A percentile compares a stretch with the other conserved stretches of the same genome.
Conservation (phyloP, 2,797 vertebrate species). For the Thripadectes ignobilis region DNA sequence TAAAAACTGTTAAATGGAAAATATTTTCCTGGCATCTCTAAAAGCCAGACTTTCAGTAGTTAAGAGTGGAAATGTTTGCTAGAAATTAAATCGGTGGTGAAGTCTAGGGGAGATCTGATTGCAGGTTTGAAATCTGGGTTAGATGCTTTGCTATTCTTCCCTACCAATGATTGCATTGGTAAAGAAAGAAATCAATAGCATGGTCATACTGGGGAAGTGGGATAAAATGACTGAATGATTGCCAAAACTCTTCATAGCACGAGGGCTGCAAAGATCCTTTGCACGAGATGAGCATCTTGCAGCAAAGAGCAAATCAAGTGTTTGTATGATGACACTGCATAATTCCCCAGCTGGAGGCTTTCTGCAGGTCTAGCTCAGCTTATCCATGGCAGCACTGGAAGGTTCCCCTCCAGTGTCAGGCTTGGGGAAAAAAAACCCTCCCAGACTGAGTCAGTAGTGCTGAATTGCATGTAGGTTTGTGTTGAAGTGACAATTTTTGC, state of each 20-base stretch:
- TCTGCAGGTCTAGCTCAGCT: not conserved
- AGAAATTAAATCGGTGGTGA: constrained; percentile 45
- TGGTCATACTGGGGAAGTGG: constrained; percentile 24
- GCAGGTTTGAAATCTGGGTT: constrained; percentile 41
- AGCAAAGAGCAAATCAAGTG: not conserved
- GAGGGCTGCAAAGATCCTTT: not conserved
- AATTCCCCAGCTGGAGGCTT: not conserved
- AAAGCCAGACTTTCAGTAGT: not conserved
- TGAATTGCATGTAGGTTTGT: constrained; percentile 44
- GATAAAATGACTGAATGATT: constrained; percentile 63
- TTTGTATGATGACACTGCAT: not conserved
- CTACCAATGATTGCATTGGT: constrained; percentile 43
- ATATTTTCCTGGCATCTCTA: not conserved
- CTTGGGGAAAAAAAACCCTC: not conserved
- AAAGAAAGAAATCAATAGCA: constrained; percentile 41
- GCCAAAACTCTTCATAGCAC: not conserved
- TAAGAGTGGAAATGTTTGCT: constrained; percentile 60
- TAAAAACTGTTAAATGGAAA: not conserved
- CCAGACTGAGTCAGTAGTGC: not conserved
- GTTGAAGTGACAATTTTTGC: constrained; percentile 34
- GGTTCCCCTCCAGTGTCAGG: constrained; percentile 13
- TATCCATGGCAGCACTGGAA: not conserved
- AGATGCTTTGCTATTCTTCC: constrained; percentile 40
- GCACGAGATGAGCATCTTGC: not conserved
- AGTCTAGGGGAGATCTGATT: constrained; percentile 40